Conservation (phyloP, 2,888 invertebrate species). For the Nymphalis c-album region DNA sequence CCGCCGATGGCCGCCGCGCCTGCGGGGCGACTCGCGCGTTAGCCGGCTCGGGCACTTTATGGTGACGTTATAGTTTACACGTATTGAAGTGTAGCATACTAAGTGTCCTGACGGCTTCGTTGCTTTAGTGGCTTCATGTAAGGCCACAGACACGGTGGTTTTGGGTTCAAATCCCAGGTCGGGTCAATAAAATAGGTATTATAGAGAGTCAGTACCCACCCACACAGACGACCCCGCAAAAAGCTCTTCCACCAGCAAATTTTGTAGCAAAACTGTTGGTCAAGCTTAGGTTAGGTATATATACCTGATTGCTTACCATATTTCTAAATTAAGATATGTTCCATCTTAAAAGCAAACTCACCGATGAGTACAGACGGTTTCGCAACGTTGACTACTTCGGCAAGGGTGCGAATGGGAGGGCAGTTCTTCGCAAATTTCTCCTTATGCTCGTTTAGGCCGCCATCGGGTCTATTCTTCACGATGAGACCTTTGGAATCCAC, state of each 20-base stretch:
- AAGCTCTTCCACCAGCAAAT: too few relatives aligned
- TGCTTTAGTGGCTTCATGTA: too few relatives aligned
- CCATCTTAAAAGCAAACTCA: constrained; percentile 47
- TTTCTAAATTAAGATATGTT: too few relatives aligned
- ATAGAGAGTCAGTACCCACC: too few relatives aligned
- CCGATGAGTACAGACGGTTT: constrained; percentile 96
- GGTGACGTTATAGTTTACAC: neutral
- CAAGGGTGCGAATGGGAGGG: constrained; percentile 87
- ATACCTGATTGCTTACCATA: too few relatives aligned
- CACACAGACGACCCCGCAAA: too few relatives aligned
- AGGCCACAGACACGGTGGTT: too few relatives aligned
- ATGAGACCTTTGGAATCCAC: constrained; percentile 97
- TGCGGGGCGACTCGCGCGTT: constrained; percentile 45
- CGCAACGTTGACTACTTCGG: constrained; percentile 89
- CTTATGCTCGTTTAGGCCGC: constrained; percentile 91
- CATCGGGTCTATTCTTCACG: constrained; percentile 91
- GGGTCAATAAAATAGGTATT: too few relatives aligned
- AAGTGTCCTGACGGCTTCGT: too few relatives aligned
- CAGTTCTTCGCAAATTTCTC: constrained; percentile 89
- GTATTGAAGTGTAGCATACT: neutral
- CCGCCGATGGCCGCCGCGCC: constrained; percentile 96
- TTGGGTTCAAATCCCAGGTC: too few relatives aligned
- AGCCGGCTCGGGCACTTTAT: neutral
- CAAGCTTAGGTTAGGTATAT: too few relatives aligned
- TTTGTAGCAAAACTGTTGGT: too few relatives aligned